phyloP scores from a whole-genome alignment of 2,888 invertebrate genomes.

The Strigamia crassipes region DNA sequence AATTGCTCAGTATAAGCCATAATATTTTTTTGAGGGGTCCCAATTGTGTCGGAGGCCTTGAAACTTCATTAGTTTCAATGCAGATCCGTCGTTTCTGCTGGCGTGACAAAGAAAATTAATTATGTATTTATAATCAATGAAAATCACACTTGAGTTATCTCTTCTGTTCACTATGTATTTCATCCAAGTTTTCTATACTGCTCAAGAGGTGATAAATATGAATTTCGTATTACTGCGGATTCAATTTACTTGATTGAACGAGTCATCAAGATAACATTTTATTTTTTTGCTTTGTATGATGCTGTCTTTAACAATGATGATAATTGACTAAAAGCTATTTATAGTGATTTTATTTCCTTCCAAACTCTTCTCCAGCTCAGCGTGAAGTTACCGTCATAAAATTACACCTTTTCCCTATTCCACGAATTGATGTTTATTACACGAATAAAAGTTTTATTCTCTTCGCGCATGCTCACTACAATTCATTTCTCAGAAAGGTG shows the following conservation, averaged over 20 bases:
- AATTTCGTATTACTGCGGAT: neutral
- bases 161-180: too few relatives aligned
- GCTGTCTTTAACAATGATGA: neutral
- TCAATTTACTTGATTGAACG: slow-evolving; percentile 24
- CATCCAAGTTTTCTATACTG: too few relatives aligned
- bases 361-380: slow-evolving; percentile 19
- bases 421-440: slow-evolving; percentile 37
- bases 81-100: too few relatives aligned
- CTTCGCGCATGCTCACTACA: slow-evolving; percentile 15
- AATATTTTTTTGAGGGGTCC: too few relatives aligned
- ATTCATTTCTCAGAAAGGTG: slow-evolving; percentile 37
- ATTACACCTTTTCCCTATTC: slow-evolving; percentile 39
- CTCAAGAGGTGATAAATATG: neutral
- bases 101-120: too few relatives aligned
- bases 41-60: too few relatives aligned
- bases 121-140: too few relatives aligned
- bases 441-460: slow-evolving; percentile 37
- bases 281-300: neutral
- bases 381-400: slow-evolving; percentile 31
- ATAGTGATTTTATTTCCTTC: slow-evolving; percentile 33
- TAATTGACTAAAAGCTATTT: neutral
- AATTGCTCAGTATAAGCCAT: too few relatives aligned
- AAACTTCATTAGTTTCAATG: too few relatives aligned
- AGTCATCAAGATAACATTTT: slow-evolving; percentile 5
- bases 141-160: too few relatives aligned